Conservation (phyloP, 1,140 invertebrate species). For the Ips nitidus region DNA sequence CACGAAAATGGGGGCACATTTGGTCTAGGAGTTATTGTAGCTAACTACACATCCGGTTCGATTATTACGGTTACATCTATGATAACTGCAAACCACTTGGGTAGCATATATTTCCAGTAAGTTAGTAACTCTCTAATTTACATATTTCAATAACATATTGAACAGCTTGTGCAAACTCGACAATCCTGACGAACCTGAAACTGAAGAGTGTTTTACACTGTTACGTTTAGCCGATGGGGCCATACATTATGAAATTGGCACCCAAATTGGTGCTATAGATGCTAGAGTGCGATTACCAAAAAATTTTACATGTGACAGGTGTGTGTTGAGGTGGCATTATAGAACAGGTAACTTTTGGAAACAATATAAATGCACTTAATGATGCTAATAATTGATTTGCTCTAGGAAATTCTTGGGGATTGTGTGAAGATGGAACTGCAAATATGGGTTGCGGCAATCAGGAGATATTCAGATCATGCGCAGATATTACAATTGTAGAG, state of each 20-base stretch:
- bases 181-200: constrained; percentile 51
- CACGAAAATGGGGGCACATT: constrained; percentile 60
- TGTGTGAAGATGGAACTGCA: constrained; percentile 65
- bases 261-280: constrained; percentile 19
- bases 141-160: background rate
- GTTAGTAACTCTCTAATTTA: background rate
- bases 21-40: constrained; percentile 54
- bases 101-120: constrained; percentile 52
- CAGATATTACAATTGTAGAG: constrained; percentile 61
- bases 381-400: background rate
- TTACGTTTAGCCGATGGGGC: constrained; percentile 56
- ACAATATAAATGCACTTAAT: background rate
- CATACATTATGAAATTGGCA: constrained; percentile 18
- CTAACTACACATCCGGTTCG: constrained; percentile 44
- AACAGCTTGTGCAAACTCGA: constrained; percentile 57
- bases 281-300: constrained; percentile 56
- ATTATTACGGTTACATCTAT: constrained; percentile 49
- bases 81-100: constrained; percentile 55
- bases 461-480: constrained; percentile 81
- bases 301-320: constrained; percentile 62
- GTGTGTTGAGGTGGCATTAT: constrained; percentile 72
- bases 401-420: constrained; percentile 72
- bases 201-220: constrained; percentile 62
- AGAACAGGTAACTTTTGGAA: constrained; percentile 51
- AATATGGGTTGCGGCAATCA: constrained; percentile 77